A percentile compares a stretch with the other conserved stretches of the same genome.
These are phyloP conservation scores for Vollenhovia emeryi DNA, from an alignment of 1,140 invertebrate genomes.

Conservation along the genomic window DNA sequence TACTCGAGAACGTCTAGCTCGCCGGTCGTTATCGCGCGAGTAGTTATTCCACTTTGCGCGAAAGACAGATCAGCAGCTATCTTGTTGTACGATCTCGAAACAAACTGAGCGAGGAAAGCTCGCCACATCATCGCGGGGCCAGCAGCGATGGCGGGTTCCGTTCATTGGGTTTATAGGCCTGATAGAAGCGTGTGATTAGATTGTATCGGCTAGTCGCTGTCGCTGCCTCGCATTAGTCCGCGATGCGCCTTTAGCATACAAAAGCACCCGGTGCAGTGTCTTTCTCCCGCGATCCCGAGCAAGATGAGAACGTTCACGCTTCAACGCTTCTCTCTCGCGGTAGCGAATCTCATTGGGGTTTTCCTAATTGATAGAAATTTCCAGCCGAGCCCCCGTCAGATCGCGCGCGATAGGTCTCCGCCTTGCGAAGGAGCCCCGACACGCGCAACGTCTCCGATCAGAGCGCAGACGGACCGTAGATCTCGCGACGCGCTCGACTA, in stretches of 20 bases:
- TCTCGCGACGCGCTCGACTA: background rate
- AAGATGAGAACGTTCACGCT: constrained; percentile 14
- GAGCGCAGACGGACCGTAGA: background rate
- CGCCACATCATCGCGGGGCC: background rate
- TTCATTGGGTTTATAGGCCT: constrained; percentile 20
- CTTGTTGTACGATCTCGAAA: constrained; percentile 10
- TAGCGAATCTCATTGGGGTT: background rate
- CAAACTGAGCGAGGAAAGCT: constrained; percentile 14
- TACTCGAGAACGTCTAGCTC: background rate
- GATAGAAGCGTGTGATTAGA: constrained; percentile 28
- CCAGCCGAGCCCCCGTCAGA: background rate
- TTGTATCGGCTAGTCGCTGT: background rate
- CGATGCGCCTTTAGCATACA: background rate
- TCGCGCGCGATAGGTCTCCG: background rate
- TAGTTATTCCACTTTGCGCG: constrained; percentile 23
- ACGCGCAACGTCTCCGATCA: background rate
- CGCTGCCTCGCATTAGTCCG: background rate
- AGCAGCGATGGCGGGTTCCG: background rate
- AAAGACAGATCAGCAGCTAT: constrained; percentile 32
- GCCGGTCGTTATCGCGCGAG: background rate
- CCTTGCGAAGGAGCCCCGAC: background rate
- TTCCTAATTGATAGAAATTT: background rate
- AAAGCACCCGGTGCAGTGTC: background rate
- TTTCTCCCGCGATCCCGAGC: background rate
- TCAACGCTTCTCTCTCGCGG: background rate